phyloP scores from a whole-genome alignment of 2,888 invertebrate species.

The Drosophila sordidula region DNA sequence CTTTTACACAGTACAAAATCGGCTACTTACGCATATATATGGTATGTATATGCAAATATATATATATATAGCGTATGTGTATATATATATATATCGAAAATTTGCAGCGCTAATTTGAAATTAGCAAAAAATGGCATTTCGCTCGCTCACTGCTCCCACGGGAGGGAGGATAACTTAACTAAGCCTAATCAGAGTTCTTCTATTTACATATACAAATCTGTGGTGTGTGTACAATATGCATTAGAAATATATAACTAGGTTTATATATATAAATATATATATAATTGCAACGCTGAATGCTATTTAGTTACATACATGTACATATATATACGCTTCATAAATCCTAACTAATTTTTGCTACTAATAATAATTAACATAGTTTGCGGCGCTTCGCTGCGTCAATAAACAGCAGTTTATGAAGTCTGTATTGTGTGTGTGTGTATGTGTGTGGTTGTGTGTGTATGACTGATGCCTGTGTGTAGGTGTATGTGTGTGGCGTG shows the following conservation, averaged over 20 bases:
- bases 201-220: slow-evolving; percentile 57
- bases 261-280: slow-evolving; percentile 23
- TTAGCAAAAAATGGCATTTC: slow-evolving; percentile 73
- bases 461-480: slow-evolving; percentile 16
- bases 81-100: slow-evolving; percentile 58
- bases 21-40: slow-evolving; percentile 54
- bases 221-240: slow-evolving; percentile 21
- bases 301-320: slow-evolving; percentile 58
- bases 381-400: slow-evolving; percentile 71
- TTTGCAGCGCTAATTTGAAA: slow-evolving; percentile 73
- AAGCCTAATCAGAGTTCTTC: slow-evolving; percentile 50
- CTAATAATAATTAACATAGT: slow-evolving; percentile 79
- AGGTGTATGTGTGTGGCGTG: slow-evolving; percentile 18
- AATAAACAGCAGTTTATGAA: slow-evolving; percentile 66
- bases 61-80: slow-evolving; percentile 23
- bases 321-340: slow-evolving; percentile 54
- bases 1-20: slow-evolving; percentile 68
- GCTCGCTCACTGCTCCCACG: slow-evolving; percentile 31
- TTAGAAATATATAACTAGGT: slow-evolving; percentile 33
- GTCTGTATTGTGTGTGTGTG: slow-evolving; percentile 35
- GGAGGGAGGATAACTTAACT: slow-evolving; percentile 59
- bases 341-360: slow-evolving; percentile 77
- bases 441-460: slow-evolving; percentile 20
- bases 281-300: slow-evolving; percentile 62
- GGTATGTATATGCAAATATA: slow-evolving; percentile 28